Evolutionary conservation across 1,140 invertebrate genomes (phyloP).

Genomic region (Cydia splendana): DNA sequence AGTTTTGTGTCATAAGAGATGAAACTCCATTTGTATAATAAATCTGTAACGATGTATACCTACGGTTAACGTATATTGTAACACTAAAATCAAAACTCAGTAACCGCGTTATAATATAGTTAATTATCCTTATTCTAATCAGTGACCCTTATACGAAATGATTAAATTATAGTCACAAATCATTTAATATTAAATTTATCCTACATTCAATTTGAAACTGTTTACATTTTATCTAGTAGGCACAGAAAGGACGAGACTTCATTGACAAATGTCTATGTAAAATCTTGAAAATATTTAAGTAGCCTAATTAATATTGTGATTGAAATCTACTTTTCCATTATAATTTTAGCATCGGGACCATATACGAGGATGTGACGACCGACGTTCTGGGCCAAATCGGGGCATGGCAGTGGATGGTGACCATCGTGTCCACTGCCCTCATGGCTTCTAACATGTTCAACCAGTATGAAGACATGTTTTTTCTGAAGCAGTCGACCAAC

Average conservation of each 20-base stretch:
- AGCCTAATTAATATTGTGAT: neutral
- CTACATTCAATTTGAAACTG: neutral
- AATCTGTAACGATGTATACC: neutral
- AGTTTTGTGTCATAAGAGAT: neutral
- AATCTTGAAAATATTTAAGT: slow-evolving; percentile 24
- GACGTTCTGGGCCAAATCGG: slow-evolving; percentile 68
- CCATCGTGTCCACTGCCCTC: slow-evolving; percentile 51
- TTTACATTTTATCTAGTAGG: slow-evolving; percentile 15
- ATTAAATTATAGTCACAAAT: neutral
- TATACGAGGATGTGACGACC: slow-evolving; percentile 69
- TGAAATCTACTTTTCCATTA: slow-evolving; percentile 2
- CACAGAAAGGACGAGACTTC: neutral
- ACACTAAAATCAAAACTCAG: neutral
- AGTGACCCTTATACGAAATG: neutral
- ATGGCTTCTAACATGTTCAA: slow-evolving; percentile 56
- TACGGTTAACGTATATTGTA: neutral
- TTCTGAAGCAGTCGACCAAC: slow-evolving; percentile 47
- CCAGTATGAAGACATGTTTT: slow-evolving; percentile 61
- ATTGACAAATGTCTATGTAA: slow-evolving; percentile 38
- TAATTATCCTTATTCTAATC: slow-evolving; percentile 8
- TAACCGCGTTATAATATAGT: neutral
- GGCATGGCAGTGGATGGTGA: slow-evolving; percentile 67
- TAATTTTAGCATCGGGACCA: slow-evolving; percentile 61
- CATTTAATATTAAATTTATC: neutral
- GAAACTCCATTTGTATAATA: neutral